These are phyloP conservation scores for Myotis myotis DNA, from an alignment of 2,797 vertebrate species.

Conservation along the genomic window DNA sequence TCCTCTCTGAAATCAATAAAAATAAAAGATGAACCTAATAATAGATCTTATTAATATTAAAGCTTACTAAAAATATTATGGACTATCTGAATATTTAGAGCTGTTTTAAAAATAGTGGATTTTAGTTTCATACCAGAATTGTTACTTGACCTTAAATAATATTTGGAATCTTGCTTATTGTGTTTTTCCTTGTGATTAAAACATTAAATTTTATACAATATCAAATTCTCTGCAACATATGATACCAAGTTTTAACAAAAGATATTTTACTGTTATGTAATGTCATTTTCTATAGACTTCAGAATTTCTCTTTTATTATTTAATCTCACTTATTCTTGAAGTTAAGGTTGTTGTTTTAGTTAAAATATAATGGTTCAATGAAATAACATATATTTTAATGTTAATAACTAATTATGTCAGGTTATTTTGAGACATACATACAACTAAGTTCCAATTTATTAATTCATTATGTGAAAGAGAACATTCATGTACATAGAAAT, in stretches of 20 bases:
- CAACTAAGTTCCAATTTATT: background rate
- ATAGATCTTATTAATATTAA: background rate
- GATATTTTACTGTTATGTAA: background rate
- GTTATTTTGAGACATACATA: background rate
- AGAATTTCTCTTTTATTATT: background rate
- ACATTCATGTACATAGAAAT: background rate
- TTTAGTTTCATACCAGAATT: background rate
- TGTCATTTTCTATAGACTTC: background rate
- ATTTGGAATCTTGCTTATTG: background rate
- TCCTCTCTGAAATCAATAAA: too few species aligned
- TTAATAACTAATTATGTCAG: background rate
- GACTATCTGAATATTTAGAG: background rate
- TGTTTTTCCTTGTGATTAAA: background rate
- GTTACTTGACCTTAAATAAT: background rate
- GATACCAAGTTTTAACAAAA: background rate
- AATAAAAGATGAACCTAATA: background rate
- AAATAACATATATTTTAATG: constrained; percentile 8
- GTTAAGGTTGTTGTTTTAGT: background rate
- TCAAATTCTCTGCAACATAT: background rate
- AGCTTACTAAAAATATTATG: background rate
- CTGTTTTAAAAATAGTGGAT: background rate
- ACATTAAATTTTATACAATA: background rate
- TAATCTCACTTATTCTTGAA: constrained; percentile 30
- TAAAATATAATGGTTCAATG: constrained; percentile 24
- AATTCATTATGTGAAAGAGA: background rate